Conservation (phyloP, 2,888 invertebrate genomes). For the Trilocha varians region DNA sequence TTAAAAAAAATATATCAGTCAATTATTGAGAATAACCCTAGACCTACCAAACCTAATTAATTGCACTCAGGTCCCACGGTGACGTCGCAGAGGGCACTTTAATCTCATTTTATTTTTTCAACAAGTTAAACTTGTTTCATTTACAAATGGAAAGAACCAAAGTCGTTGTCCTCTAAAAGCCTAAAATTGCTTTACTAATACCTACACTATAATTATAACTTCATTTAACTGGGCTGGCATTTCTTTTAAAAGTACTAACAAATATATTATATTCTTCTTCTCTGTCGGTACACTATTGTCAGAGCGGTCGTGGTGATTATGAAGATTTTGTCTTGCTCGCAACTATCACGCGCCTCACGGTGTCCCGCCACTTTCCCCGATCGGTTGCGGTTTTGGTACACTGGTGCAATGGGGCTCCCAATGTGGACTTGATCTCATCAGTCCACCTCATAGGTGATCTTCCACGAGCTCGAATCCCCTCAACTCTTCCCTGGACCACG, state of each 20-base stretch:
- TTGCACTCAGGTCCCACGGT: background rate
- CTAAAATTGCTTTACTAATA: background rate
- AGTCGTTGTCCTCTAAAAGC: background rate
- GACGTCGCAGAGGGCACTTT: background rate
- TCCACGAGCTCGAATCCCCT: no score
- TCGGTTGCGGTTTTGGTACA: no score
- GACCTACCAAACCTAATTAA: background rate
- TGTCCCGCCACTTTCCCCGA: no score
- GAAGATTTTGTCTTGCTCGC: no score
- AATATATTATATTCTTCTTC: background rate
- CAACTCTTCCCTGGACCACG: no score
- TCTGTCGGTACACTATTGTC: no score
- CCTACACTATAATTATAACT: no score
- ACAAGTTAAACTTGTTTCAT: background rate
- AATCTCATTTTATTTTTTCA: background rate
- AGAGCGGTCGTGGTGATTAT: no score
- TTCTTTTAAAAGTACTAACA: background rate
- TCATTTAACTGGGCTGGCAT: background rate
- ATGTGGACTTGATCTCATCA: no score
- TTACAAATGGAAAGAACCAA: background rate
- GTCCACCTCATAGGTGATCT: no score
- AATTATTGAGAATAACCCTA: background rate
- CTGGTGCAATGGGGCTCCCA: no score
- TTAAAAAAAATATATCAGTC: background rate
- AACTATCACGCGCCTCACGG: no score